phyloP scores from a whole-genome alignment of 2,888 invertebrate genomes.

The Spilarctia lutea region DNA sequence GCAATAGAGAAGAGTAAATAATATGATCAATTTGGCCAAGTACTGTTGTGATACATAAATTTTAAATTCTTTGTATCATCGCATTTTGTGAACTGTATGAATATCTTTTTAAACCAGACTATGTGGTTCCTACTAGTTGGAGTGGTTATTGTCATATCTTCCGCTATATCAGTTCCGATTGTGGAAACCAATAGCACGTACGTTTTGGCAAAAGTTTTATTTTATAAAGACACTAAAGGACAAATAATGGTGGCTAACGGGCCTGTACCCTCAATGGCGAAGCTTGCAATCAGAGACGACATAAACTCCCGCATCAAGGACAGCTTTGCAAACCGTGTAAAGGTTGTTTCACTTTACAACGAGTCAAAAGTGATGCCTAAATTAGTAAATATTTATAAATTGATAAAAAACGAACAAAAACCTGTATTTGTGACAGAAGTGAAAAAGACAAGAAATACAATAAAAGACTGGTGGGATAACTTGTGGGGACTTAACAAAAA shows the following conservation, averaged over 20 bases:
- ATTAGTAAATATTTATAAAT: not conserved
- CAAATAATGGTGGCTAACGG: slow-evolving; percentile 15
- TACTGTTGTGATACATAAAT: not conserved
- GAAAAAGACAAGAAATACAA: slow-evolving; percentile 12
- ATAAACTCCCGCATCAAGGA: slow-evolving; percentile 1
- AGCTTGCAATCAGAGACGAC: slow-evolving; percentile 6
- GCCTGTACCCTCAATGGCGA: not conserved
- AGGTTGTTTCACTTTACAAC: slow-evolving; percentile 23
- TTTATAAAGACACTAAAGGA: slow-evolving; percentile 30
- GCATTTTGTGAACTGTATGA: not conserved
- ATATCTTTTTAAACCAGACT: slow-evolving; percentile 8
- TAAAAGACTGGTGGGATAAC: not conserved
- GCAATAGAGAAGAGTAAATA: not conserved
- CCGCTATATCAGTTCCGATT: not conserved
- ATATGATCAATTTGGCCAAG: not conserved
- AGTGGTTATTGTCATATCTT: slow-evolving; percentile 9
- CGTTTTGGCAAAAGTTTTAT: slow-evolving; percentile 26
- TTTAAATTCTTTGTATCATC: not conserved
- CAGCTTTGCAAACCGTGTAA: not conserved
- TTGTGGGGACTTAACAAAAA: slow-evolving; percentile 1
- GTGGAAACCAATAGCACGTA: not conserved
- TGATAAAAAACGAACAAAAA: slow-evolving; percentile 7
- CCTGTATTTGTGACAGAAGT: slow-evolving; percentile 14
- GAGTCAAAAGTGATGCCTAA: not conserved
- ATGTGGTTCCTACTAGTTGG: slow-evolving; percentile 18